A percentile compares a stretch with the other conserved stretches of the same genome.
phyloP scores from a whole-genome alignment of 2,797 vertebrate genomes.

The Chanos chanos region DNA sequence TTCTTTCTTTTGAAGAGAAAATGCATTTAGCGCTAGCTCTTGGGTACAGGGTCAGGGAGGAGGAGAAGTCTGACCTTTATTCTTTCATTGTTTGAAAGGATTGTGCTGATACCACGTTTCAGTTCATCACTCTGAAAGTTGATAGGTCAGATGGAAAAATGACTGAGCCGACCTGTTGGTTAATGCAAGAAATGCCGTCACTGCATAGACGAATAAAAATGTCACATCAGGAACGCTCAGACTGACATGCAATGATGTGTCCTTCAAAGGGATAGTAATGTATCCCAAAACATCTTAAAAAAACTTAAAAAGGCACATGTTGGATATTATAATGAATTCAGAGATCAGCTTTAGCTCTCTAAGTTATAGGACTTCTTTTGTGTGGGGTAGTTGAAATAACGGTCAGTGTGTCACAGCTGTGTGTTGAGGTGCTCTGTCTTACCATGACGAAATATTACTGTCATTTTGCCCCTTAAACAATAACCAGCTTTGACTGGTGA shows the following conservation, averaged over 20 bases:
- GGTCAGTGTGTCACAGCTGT: conserved; percentile 51
- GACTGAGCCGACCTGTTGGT: too few species aligned
- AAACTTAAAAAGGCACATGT: conserved; percentile 36
- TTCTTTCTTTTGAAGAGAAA: too few species aligned
- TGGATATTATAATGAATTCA: conserved; percentile 28
- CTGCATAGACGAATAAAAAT: too few species aligned
- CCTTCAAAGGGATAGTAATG: conserved; percentile 47
- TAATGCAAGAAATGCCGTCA: too few species aligned
- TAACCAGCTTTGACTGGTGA: conserved; percentile 38
- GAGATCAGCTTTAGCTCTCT: conserved; percentile 17
- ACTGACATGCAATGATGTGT: conserved; percentile 44
- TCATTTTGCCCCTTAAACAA: conserved; percentile 32
- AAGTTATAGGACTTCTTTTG: conserved; percentile 32
- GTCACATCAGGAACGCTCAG: conserved; percentile 47
- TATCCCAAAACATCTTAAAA: conserved; percentile 16
- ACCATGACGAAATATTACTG: conserved; percentile 26
- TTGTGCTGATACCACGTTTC: too few species aligned
- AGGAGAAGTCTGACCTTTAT: too few species aligned
- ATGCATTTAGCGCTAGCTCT: too few species aligned
- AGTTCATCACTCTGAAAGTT: too few species aligned
- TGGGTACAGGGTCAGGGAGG: too few species aligned
- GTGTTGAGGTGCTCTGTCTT: conserved; percentile 9
- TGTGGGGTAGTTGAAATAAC: conserved; percentile 37
- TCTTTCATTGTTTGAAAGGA: too few species aligned
- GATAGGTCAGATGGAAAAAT: too few species aligned